Evolutionary conservation across 2,888 invertebrate genomes (phyloP).

Genomic region (Microctonus hyperodae): DNA sequence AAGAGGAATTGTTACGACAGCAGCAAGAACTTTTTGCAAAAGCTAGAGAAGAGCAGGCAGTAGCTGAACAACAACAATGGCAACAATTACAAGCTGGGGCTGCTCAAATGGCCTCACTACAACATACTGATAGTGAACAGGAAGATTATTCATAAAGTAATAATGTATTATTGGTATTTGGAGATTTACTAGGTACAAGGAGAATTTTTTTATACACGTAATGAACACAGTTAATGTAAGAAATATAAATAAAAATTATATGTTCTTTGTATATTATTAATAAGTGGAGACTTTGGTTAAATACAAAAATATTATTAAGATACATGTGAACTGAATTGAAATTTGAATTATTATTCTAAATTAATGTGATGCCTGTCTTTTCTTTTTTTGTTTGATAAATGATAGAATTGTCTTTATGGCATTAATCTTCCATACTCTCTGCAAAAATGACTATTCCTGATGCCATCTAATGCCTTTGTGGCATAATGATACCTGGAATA

Average conservation of each 20-base stretch:
- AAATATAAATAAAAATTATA: background rate
- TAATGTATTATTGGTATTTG: background rate
- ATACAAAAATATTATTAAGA: conserved; percentile 7
- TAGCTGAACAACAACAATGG: conserved; percentile 87
- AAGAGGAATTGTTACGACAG: conserved; percentile 93
- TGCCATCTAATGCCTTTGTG: conserved; percentile 82
- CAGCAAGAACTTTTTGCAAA: conserved; percentile 98
- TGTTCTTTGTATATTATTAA: background rate
- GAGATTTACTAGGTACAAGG: background rate
- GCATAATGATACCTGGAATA: conserved; percentile 75
- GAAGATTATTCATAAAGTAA: conserved; percentile 64
- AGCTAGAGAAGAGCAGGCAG: conserved; percentile 92
- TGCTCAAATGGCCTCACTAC: conserved; percentile 67
- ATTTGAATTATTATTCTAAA: conserved; percentile 10
- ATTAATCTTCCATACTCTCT: conserved; percentile 84
- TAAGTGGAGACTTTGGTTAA: background rate
- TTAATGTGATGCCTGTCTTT: conserved; percentile 22
- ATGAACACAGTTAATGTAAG: conserved; percentile 2
- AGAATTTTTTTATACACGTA: conserved; percentile 4
- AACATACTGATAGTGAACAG: conserved; percentile 65
- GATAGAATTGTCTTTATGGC: conserved; percentile 63
- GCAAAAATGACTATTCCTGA: conserved; percentile 83
- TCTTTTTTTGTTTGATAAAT: conserved; percentile 13
- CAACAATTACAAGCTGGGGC: conserved; percentile 85
- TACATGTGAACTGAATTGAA: conserved; percentile 4